Evolutionary conservation across 1,140 invertebrate genomes (phyloP).

Genomic region (Melitaea cinxia): DNA sequence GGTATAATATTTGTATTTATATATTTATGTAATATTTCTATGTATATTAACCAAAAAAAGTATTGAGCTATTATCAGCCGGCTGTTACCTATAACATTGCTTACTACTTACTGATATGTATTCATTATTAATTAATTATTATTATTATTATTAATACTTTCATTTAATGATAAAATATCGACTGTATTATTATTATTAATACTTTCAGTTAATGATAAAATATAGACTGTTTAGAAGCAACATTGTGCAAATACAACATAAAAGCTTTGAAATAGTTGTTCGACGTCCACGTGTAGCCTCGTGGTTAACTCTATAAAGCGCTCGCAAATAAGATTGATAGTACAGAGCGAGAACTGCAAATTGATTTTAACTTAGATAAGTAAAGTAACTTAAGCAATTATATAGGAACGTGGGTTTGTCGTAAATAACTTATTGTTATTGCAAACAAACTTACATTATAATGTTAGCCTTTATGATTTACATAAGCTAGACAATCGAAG

Average conservation of each 20-base stretch:
- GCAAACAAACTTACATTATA: no score
- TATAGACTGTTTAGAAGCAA: neutral
- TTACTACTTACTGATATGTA: no score
- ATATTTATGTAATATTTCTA: no score
- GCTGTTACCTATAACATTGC: no score
- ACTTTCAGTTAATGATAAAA: neutral
- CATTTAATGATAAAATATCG: neutral
- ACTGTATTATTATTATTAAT: neutral
- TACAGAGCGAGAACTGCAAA: neutral
- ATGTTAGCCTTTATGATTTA: no score
- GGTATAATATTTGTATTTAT: no score
- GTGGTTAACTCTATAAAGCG: conserved; percentile 9
- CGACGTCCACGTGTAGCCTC: conserved; percentile 11
- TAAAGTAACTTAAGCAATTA: neutral
- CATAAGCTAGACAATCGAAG: no score
- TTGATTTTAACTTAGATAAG: conserved; percentile 9
- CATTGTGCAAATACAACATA: conserved; percentile 2
- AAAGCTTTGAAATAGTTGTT: conserved; percentile 17
- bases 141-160: no score
- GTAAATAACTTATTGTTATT: neutral
- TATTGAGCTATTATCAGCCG: no score
- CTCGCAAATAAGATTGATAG: conserved; percentile 7
- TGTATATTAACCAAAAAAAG: no score
- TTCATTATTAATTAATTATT: no score
- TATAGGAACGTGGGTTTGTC: neutral